Percentiles rank a stretch among this genome's conserved stretches.
These are phyloP conservation scores for Acanthosepion lycidas DNA, from an alignment of 2,888 invertebrate species.

Conservation along the genomic window DNA sequence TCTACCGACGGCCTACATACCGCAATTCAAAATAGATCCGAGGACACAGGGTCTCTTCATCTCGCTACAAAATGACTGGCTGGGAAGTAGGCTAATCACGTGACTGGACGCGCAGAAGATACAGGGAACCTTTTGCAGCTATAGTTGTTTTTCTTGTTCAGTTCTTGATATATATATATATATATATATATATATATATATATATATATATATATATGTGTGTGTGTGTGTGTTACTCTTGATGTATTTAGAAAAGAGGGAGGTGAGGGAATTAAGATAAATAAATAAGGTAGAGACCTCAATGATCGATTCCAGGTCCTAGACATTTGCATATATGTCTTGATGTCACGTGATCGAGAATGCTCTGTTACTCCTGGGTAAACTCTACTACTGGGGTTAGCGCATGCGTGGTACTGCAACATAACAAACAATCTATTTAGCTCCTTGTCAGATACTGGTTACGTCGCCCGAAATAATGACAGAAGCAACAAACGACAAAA, in stretches of 20 bases:
- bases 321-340: not conserved
- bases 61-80: not conserved
- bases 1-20: not conserved
- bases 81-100: constrained; percentile 11
- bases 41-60: not conserved
- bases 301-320: too few relatives aligned
- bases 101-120: not conserved
- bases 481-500: not conserved
- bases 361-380: not conserved
- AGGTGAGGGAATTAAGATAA: not conserved
- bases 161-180: not conserved
- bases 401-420: not conserved
- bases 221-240: not conserved
- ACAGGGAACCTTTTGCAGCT: not conserved
- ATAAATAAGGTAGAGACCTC: not conserved
- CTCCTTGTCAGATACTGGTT: not conserved
- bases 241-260: not conserved
- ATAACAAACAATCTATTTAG: not conserved
- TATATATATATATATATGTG: too few relatives aligned
- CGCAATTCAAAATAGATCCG: not conserved
- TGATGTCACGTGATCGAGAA: not conserved
- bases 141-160: not conserved
- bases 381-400: not conserved
- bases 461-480: not conserved
- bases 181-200: too few relatives aligned